Evolutionary conservation across 2,888 invertebrate genomes (phyloP), one percentile per base, ranked within the genome.

Genomic region (Limenitis camilla): DNA sequence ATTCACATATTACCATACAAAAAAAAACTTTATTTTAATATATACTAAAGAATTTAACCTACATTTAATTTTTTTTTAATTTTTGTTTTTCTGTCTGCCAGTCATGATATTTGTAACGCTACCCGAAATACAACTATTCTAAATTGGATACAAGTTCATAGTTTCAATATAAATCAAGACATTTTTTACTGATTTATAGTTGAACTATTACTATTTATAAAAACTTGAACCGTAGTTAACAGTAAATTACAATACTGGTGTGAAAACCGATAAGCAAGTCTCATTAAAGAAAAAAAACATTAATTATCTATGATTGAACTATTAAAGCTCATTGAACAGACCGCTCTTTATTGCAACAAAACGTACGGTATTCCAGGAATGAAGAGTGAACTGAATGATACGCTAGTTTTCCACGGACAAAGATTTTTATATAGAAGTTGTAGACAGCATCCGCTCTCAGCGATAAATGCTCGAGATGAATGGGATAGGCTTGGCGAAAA

Each of bases 381-480:
- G 50, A 53, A 33, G 50, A 58, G 56, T 54, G 55, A 52, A 53
- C 57, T 56, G 52, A 53, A 47, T 46, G 58, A 53, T 55, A 60
- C 53, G 57, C 51, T 55, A 58, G 61, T 64, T 64, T 64, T 65
- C 64, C 63, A 59, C 61, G 61, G 63, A 62, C 56, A 60, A 55
- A 66, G 67, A 66, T 70, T 74, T 66, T 65, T 69, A 72, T 76
- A 68, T 71, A 73, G 63, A 61, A 65, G 61, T 62, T 56, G 66
- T 61, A 62, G 63, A 64, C 69, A 68, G 71, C 77, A 78, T 84
- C 83, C 81, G 80, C 74, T 69, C 73, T 64, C 68, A 59, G 69
- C 66, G 72, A 78, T 78, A 76, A 76, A 76, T 77, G 70, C 69
- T 59, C 63, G 60, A 70, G 75, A 80, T 82, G 78, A 51, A 51